Percentiles rank a stretch among this genome's conserved stretches.
Evolutionary conservation across 2,113 vertebrate genomes (phyloP).

Genomic region (Blennius ocellaris): DNA sequence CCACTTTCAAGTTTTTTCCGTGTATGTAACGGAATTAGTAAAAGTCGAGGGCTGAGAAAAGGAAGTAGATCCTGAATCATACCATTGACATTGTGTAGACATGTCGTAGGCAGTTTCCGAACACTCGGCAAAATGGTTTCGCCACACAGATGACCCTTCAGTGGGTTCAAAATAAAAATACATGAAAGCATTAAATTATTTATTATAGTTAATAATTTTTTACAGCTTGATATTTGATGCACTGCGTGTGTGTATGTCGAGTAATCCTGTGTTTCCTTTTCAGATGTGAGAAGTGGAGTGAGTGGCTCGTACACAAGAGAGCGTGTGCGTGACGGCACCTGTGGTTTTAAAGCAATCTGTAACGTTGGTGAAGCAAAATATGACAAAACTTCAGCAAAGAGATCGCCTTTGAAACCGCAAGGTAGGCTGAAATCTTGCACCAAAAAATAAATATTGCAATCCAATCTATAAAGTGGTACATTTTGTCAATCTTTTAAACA

Average conservation of each 20-base stretch:
- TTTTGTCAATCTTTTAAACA: no score
- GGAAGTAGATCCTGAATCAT: conserved; percentile 23
- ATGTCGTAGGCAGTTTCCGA: not conserved
- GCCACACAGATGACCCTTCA: not conserved
- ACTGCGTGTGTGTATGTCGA: not conserved
- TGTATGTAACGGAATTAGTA: not conserved
- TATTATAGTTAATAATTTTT: no score
- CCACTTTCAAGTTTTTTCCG: not conserved
- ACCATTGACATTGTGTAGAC: not conserved
- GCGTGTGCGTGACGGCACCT: conserved; percentile 8
- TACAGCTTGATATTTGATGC: no score
- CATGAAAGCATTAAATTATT: no score
- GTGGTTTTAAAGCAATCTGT: not conserved
- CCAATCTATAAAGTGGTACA: not conserved
- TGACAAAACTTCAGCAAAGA: not conserved
- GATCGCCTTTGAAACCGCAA: conserved; percentile 46
- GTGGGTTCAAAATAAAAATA: no score
- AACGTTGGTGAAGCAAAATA: not conserved
- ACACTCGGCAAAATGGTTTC: conserved; percentile 1
- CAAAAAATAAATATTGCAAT: not conserved
- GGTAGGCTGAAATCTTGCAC: conserved; percentile 18
- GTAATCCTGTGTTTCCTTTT: not conserved
- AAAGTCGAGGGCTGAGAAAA: not conserved
- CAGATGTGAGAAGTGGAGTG: conserved; percentile 38
- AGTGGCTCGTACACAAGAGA: conserved; percentile 51